Base-by-base conservation (phyloP, 2,113 vertebrate species). In the Lampris incognitus region DNA sequence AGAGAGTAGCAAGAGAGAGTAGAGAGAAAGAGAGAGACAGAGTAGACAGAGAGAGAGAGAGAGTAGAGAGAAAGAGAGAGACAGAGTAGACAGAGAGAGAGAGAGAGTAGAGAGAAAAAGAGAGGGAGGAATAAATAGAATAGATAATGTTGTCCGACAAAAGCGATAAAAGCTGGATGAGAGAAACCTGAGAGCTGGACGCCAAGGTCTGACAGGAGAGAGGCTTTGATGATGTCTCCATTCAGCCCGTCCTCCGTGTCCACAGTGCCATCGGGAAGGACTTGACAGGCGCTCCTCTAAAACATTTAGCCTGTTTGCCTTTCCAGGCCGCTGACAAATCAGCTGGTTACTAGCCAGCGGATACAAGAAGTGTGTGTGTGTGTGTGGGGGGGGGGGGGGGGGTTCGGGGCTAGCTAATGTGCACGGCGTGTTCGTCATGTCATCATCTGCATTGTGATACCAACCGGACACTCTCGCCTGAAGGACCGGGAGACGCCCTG, bases 251-350 rank as follows among this genome's bases (percentile, higher is more conserved):
- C 54, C 59, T 40, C 74, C 49, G 57, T 66, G 51, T 76, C 64
- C 24, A 38, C 1, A 37, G 46, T 48, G 57, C 50, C 73, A 62
- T 78, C 74, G 74, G 76, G 55, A 65, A 46, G 38, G 61, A 86
- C 85, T 76, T 86, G 89, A 91, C 76, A 74, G 79, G 58, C 7
- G n/a, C 59, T 1, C 52, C 80, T 79, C 54, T 54, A 85, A 74
- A 88, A 76, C 76, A 59, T 81, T 90, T 83, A 88, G 77, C 56
- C 48, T 74, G 66, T 76, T 69, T 48, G 83, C 59, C 77, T 60
- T 69, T 74, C 65, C 67, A n/a, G 83, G 65, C 83, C 79, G 65
- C 75, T 83, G 89, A 93, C 88, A 90, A 89, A 94, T 92, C 84
- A 89, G 88, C 86, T 87, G 81, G 82, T 92, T 88, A 88, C 52